Base-by-base conservation (phyloP, 2,797 vertebrate genomes). In the Micromesistius poutassou region DNA sequence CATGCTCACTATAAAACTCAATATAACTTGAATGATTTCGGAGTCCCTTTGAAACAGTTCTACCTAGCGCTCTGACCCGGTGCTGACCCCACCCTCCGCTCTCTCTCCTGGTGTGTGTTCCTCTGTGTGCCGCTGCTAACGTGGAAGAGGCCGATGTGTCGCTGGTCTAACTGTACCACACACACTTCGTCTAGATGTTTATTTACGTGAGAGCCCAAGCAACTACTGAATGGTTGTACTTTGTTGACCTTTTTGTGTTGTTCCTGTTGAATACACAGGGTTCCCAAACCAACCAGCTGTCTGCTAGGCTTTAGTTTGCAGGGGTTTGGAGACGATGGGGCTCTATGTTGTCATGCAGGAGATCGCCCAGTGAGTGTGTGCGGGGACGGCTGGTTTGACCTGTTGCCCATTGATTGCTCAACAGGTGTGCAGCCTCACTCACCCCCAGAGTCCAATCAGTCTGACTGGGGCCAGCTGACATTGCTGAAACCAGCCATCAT, bases 61-160 rank as follows among this genome's bases (percentile, higher is more conserved):
- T 72, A 82, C 30, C 25, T 81, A 25, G 62, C 83, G 74, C 80
- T 87, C 86, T 88, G 85, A 86, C 86, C 66, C 82, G 81, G 83
- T 87, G 86, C 73, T 42, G 76, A 25, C 71, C 75, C 68, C 33
- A n/a, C 12, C 28, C 30, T 12, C 12, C 28, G 10, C 68, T 71
- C 25, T 30, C 25, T 16, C 76, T 83, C 76, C 81, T 75, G 82
- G 76, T 84, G 87, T 77, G 82, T 85, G 85, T 87, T 72, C 30
- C 80, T 77, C 73, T 91, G 86, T 89, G 87, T 77, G 86, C 86
- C 88, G 79, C 78, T 86, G 86, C 81, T 85, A 74, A 78, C n/a
- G 28, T 89, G 84, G 86, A 42, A 83, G 83, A 77, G 78, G 72
- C 31, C 35, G 40, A 83, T 68, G 66, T 71, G 72, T 68, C 46